Evolutionary conservation across 2,797 vertebrate genomes (phyloP).

Genomic region (Gadopsis marmoratus): DNA sequence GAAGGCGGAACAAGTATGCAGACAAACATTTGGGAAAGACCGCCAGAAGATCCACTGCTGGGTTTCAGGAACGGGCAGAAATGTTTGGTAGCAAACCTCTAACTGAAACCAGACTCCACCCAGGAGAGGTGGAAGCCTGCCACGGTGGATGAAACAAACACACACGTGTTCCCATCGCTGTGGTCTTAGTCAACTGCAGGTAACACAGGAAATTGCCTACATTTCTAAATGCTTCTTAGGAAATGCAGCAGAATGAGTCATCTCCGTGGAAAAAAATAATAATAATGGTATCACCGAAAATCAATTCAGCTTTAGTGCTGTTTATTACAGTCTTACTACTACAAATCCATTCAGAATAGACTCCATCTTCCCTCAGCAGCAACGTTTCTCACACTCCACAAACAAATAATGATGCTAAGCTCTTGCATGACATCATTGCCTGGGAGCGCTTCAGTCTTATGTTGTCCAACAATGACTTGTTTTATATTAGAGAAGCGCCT

Average conservation of each 20-base stretch:
- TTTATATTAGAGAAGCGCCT: conserved; percentile 38
- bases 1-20: conserved; percentile 17
- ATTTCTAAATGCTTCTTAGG: conserved; percentile 28
- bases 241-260: conserved; percentile 51
- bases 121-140: conserved; percentile 6
- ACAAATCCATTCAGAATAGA: conserved; percentile 1
- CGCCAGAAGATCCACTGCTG: conserved; percentile 42
- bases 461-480: conserved; percentile 53
- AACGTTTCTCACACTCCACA: conserved; percentile 33
- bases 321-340: background rate
- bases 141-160: background rate
- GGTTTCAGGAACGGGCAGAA: conserved; percentile 30
- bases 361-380: background rate
- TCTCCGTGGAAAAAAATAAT: background rate
- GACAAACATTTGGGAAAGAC: conserved; percentile 24
- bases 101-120: conserved; percentile 51
- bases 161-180: conserved; percentile 9
- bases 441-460: background rate
- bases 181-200: conserved; percentile 30
- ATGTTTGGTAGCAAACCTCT: conserved; percentile 14
- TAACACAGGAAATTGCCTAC: conserved; percentile 7
- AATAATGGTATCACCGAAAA: background rate
- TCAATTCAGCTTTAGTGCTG: background rate
- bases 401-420: conserved; percentile 41
- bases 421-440: conserved; percentile 61